These are phyloP conservation scores for Panagrolaimus sp. DNA, from an alignment of 1,140 invertebrate species.

Conservation along the genomic window DNA sequence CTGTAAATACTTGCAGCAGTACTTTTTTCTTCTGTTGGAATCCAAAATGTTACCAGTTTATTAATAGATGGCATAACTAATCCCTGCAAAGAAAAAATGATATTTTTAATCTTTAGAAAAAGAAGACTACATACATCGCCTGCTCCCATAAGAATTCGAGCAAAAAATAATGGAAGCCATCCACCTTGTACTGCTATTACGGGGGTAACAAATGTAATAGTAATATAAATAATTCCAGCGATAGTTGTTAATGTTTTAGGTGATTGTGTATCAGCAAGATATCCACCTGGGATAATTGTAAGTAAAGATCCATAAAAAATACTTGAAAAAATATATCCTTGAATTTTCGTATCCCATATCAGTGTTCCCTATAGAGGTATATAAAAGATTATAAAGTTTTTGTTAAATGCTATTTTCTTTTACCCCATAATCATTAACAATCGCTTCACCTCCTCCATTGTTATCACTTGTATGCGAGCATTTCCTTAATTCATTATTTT, in stretches of 20 bases:
- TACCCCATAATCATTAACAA: constrained; percentile 45
- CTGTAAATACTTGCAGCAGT: constrained; percentile 44
- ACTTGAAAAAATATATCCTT: constrained; percentile 38
- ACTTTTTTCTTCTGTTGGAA: constrained; percentile 39
- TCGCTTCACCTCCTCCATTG: neutral
- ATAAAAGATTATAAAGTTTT: constrained; percentile 1
- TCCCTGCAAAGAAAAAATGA: constrained; percentile 32
- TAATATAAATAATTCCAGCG: constrained; percentile 29
- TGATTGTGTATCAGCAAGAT: constrained; percentile 29
- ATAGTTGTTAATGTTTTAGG: constrained; percentile 25
- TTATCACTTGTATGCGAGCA: neutral
- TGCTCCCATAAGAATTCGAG: constrained; percentile 33
- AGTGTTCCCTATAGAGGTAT: constrained; percentile 34
- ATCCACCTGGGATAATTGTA: constrained; percentile 32
- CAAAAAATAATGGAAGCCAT: constrained; percentile 25
- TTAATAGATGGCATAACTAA: constrained; percentile 40
- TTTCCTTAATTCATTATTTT: neutral
- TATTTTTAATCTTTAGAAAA: neutral
- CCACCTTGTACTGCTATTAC: constrained; percentile 32
- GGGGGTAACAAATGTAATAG: constrained; percentile 28
- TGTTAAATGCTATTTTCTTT: neutral
- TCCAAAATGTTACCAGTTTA: constrained; percentile 38
- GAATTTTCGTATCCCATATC: constrained; percentile 28
- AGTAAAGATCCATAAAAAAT: constrained; percentile 39
- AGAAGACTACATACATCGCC: constrained; percentile 23